Evolutionary conservation across 1,140 invertebrate genomes (phyloP).

Genomic region (Phymorhynchus buccinoides): DNA sequence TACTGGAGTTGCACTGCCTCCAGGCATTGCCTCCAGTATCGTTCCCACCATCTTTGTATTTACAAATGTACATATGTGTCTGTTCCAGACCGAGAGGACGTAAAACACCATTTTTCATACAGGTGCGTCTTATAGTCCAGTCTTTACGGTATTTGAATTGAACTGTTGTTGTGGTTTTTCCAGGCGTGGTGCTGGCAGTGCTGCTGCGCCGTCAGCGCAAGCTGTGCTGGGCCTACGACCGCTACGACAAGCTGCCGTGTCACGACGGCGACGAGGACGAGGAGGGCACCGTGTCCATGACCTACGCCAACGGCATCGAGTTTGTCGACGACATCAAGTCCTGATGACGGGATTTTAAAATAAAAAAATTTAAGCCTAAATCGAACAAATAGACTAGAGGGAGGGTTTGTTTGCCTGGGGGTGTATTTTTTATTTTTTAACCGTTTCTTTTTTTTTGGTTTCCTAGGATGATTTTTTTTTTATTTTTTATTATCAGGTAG

Average conservation of each 20-base stretch:
- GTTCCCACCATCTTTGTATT: too few species aligned
- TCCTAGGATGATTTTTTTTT: background rate
- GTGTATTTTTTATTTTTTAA: too few species aligned
- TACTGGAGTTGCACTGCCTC: too few species aligned
- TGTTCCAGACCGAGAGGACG: too few species aligned
- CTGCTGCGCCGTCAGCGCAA: conserved; percentile 22
- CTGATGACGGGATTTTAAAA: conserved; percentile 20
- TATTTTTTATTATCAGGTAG: background rate
- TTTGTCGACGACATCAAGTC: background rate
- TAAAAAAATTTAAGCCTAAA: background rate
- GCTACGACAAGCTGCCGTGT: conserved; percentile 37
- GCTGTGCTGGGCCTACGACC: conserved; percentile 31
- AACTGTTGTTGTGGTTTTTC: background rate
- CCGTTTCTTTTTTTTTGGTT: background rate
- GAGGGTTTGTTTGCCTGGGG: background rate
- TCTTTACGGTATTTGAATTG: too few species aligned
- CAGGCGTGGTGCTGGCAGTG: conserved; percentile 21
- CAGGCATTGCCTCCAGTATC: too few species aligned
- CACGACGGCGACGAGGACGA: conserved; percentile 32
- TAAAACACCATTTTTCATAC: too few species aligned
- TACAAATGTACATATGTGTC: too few species aligned
- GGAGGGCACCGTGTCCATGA: conserved; percentile 29
- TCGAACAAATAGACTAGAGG: background rate
- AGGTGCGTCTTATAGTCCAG: too few species aligned
- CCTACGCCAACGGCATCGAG: conserved; percentile 20